phyloP scores from a whole-genome alignment of 2,797 vertebrate species.

The Urophycis tenuis region DNA sequence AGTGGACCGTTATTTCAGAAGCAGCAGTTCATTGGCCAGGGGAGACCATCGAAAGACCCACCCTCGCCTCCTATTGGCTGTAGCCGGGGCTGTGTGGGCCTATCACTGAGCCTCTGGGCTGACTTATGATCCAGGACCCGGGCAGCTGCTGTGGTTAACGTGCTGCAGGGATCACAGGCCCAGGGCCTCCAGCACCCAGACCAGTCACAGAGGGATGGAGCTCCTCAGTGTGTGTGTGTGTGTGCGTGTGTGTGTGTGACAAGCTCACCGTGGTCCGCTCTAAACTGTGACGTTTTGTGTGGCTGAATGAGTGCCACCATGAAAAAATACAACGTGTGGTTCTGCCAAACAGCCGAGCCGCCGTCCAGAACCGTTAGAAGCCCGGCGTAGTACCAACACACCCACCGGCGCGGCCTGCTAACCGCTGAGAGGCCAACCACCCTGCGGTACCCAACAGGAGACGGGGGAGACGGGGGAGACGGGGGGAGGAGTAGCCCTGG shows the following conservation, averaged over 20 bases:
- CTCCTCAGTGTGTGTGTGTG: neutral
- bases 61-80: neutral
- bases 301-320: slow-evolving; percentile 6
- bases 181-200: neutral
- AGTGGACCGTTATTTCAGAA: too few relatives aligned
- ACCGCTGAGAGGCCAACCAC: too few relatives aligned
- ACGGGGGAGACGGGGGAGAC: too few relatives aligned
- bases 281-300: slow-evolving; percentile 30
- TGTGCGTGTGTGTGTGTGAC: neutral
- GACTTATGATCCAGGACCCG: neutral
- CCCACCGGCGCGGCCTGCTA: too few relatives aligned
- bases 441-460: too few relatives aligned
- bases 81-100: neutral
- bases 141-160: neutral
- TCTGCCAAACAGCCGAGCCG: neutral
- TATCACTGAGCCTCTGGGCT: neutral
- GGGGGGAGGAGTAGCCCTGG: too few relatives aligned
- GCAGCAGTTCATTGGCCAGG: neutral
- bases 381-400: neutral
- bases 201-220: neutral
- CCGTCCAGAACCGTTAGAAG: neutral
- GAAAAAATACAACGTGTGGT: slow-evolving; percentile 13
- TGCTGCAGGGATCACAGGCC: neutral
- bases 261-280: slow-evolving; percentile 27
- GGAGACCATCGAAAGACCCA: neutral